Base-by-base conservation (phyloP, 2,113 vertebrate species). In the Nothobranchius kuhntae region DNA sequence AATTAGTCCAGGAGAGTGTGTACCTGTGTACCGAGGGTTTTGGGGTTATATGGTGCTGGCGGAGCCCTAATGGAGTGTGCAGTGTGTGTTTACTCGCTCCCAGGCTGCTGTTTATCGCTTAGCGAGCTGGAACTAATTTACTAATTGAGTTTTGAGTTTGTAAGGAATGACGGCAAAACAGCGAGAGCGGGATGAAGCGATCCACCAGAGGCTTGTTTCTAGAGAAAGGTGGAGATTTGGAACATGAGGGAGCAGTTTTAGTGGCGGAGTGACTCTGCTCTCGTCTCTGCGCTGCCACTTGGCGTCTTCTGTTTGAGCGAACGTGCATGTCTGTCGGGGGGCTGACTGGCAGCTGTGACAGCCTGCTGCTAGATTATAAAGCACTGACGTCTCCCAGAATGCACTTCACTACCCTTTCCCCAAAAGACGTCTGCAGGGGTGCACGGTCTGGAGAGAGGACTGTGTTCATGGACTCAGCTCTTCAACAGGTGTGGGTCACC, bases 91-190 rank as follows among this genome's bases (percentile, higher is more conserved):
- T 93, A 92, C 84, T 76, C 54, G 71, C 83, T 92, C 90, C 89
- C 89, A 77, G 67, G 91, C 89, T 66, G 76, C 86, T 92, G 89
- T 93, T 93, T 94, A 93, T 90, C 90, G 87, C 83, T 89, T 88
- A 89, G 91, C 85, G 88, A 87, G 86, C 89, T 90, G 91, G 90
- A 93, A 93, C 92, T 91, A 91, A 94, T 94, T 92, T 91, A 91
- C 91, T 93, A 93, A 93, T 93, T 92, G 91, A 92, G 91, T 92
- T 90, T 89, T 90, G 83, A 91, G 87, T 85, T 80, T 78, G 77
- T 68, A 81, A 78, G 65, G 54, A 84, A 78, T 65, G 46, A 83
- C 75, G 48, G 70, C 46, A 40, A 76, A 60, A 69, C 71, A 78
- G 51, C 45, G 35, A 52, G 68, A 75, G 75, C 71, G 53, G 56